Conservation (phyloP, 1,140 invertebrate genomes). For the Eumaeus atala region DNA sequence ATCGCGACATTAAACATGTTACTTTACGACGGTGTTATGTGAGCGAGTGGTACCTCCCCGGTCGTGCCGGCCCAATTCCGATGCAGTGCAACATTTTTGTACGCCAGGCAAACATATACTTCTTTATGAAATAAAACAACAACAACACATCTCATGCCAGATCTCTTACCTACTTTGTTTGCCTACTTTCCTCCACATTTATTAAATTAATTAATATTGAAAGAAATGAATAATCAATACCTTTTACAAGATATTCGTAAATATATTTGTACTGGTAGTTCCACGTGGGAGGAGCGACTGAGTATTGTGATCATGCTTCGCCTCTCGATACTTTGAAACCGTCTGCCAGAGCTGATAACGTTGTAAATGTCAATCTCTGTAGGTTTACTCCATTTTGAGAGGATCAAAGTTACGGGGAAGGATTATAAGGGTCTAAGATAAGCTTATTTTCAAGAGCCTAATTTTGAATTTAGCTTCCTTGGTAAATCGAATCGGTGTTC, state of each 20-base stretch:
- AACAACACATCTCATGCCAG: too few species aligned
- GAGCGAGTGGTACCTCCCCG: too few species aligned
- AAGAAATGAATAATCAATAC: background rate
- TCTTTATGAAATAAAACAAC: too few species aligned
- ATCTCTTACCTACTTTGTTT: too few species aligned
- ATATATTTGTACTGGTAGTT: background rate
- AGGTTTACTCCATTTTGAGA: slow-evolving; percentile 56
- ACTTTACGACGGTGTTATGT: too few species aligned
- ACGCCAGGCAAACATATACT: too few species aligned
- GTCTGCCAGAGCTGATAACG: slow-evolving; percentile 57
- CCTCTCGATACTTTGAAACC: slow-evolving; percentile 35
- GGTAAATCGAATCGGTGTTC: slow-evolving; percentile 9
- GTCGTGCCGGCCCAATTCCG: too few species aligned
- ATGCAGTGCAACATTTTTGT: too few species aligned
- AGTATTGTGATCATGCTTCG: slow-evolving; percentile 39
- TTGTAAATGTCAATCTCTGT: slow-evolving; percentile 60
- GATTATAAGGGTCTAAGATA: slow-evolving; percentile 70
- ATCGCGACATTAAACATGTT: too few species aligned
- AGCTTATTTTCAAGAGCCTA: slow-evolving; percentile 62
- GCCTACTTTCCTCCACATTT: background rate
- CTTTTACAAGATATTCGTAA: background rate
- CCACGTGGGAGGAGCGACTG: background rate
- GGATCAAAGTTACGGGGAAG: slow-evolving; percentile 63
- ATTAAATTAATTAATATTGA: background rate
- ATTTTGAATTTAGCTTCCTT: slow-evolving; percentile 43